These are phyloP conservation scores for Dorcus hopei DNA, from an alignment of 2,888 invertebrate species.

Conservation along the genomic window DNA sequence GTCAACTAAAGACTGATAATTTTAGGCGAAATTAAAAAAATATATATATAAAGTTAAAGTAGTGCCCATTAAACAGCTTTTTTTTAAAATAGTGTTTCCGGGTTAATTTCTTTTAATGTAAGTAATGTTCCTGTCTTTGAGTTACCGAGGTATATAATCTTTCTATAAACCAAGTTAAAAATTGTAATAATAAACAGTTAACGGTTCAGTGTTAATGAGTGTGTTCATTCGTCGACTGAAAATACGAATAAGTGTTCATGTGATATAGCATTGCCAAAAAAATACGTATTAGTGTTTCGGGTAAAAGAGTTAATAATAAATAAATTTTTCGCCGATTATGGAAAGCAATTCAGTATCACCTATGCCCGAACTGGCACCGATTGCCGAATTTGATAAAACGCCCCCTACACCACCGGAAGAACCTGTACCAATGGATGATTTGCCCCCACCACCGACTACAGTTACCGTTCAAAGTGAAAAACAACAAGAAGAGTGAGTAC, in stretches of 20 bases:
- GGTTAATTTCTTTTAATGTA: too few relatives aligned
- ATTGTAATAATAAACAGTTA: too few relatives aligned
- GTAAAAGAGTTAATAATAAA: too few relatives aligned
- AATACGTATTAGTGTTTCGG: not conserved
- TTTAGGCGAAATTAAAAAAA: not conserved
- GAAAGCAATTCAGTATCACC: constrained; percentile 68
- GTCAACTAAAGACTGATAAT: not conserved
- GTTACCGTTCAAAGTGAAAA: constrained; percentile 22
- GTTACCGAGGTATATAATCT: too few relatives aligned
- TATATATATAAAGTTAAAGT: not conserved
- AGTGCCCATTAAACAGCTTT: too few relatives aligned
- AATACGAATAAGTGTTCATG: not conserved
- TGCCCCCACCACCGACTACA: constrained; percentile 63
- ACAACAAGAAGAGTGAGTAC: constrained; percentile 26
- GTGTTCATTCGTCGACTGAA: not conserved
- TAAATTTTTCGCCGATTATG: constrained; percentile 43
- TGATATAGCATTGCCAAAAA: not conserved
- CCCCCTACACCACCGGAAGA: constrained; percentile 62
- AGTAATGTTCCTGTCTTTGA: too few relatives aligned
- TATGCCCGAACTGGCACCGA: constrained; percentile 64
- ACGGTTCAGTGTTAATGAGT: not conserved
- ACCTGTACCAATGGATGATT: constrained; percentile 60
- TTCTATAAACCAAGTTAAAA: too few relatives aligned
- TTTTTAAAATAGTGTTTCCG: too few relatives aligned
- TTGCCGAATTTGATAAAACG: constrained; percentile 69